Percentiles rank a stretch among this genome's conserved stretches.
Evolutionary conservation across 1,140 invertebrate species (phyloP).

Genomic region (Microplitis mediator): DNA sequence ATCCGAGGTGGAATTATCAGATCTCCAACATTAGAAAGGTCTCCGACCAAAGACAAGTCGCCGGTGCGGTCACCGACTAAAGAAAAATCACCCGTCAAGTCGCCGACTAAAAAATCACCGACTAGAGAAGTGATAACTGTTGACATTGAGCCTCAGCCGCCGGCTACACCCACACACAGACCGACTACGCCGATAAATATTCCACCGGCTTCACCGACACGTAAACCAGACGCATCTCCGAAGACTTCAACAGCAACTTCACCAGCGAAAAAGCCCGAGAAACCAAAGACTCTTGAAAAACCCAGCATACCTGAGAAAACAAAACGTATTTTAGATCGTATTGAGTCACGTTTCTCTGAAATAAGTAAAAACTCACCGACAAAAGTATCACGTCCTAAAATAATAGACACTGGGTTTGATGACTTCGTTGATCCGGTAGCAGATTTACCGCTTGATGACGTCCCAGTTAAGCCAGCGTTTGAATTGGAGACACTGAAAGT

Average conservation of each 20-base stretch:
- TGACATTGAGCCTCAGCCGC: too few species aligned
- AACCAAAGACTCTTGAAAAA: conserved; percentile 48
- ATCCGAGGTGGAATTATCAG: conserved; percentile 21
- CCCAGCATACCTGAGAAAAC: conserved; percentile 60
- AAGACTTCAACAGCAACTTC: conserved; percentile 34
- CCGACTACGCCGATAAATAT: too few species aligned
- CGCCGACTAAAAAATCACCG: conserved; percentile 4
- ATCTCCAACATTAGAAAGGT: conserved; percentile 15
- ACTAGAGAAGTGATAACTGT: background rate
- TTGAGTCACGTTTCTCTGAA: conserved; percentile 55
- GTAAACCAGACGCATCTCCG: conserved; percentile 14
- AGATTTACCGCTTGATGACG: conserved; percentile 58
- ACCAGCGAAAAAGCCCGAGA: conserved; percentile 38
- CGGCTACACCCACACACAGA: too few species aligned
- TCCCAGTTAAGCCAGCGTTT: conserved; percentile 57
- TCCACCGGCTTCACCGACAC: too few species aligned
- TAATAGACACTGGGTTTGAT: conserved; percentile 58
- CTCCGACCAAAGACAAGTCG: conserved; percentile 22
- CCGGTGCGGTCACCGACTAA: conserved; percentile 4
- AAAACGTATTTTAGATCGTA: conserved; percentile 56
- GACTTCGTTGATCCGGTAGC: conserved; percentile 61
- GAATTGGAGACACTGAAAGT: conserved; percentile 59
- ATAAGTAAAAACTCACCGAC: conserved; percentile 47
- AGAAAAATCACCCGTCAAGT: conserved; percentile 2
- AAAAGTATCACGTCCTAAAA: conserved; percentile 51